Evolutionary conservation across 2,888 invertebrate species (phyloP).

Genomic region (Drosophila pseudotakahashii): DNA sequence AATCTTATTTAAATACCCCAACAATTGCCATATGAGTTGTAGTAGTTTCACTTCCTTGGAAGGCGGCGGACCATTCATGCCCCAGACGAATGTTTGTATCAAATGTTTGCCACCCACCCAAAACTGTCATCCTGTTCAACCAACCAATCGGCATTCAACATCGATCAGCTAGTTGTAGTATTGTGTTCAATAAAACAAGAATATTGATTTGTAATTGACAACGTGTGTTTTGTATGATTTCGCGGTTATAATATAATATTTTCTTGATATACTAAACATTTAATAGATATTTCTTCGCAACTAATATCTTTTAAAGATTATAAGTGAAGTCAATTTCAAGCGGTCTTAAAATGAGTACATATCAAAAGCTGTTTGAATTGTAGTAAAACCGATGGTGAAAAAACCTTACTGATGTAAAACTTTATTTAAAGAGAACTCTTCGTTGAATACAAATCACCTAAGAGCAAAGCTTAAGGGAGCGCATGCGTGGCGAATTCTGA

Average conservation of each 20-base stretch:
- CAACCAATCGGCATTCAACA: slow-evolving; percentile 53
- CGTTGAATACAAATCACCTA: background rate
- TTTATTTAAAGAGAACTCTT: slow-evolving; percentile 3
- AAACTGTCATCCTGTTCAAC: slow-evolving; percentile 40
- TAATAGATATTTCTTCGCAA: no score
- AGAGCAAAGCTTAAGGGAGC: slow-evolving; percentile 12
- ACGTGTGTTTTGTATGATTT: no score
- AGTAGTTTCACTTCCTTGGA: slow-evolving; percentile 7
- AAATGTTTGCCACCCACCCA: slow-evolving; percentile 72
- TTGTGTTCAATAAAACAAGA: slow-evolving; percentile 75
- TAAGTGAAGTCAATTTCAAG: no score
- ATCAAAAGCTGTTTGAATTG: slow-evolving; percentile 29
- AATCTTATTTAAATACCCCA: slow-evolving; percentile 58
- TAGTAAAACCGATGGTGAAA: fast-evolving
- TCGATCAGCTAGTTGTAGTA: slow-evolving; percentile 60
- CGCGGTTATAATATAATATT: no score
- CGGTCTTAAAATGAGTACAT: background rate
- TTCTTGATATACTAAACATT: no score
- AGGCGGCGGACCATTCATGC: slow-evolving; percentile 31
- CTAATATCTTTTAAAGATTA: no score
- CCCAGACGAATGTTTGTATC: slow-evolving; percentile 80
- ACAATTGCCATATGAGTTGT: slow-evolving; percentile 63
- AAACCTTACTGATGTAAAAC: background rate
- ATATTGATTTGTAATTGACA: slow-evolving; percentile 51
- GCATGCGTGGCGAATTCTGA: slow-evolving; percentile 2